Base-by-base conservation (phyloP, 2,113 vertebrate genomes). In the Proterorhinus semilunaris region DNA sequence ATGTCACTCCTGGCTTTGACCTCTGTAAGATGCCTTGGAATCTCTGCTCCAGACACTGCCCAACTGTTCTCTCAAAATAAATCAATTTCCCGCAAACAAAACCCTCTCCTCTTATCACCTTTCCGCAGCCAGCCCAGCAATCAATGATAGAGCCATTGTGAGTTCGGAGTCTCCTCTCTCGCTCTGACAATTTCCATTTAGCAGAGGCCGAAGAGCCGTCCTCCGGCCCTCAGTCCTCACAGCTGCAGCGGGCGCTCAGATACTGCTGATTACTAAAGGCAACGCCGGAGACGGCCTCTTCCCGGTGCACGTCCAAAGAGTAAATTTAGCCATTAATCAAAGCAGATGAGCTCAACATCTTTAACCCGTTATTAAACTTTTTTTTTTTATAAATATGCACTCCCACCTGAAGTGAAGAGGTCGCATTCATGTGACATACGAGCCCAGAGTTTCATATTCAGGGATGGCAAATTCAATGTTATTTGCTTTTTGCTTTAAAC, bases 11-110 rank as follows among this genome's bases (percentile, higher is more conserved):
- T 55, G 54, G 10, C 10, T 36, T 64, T 16, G 65, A 58, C 65
- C 21, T 59, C 54, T 6, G 52, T 21, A 27, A 66, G 61, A 72
- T 17, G 45, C 36, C 49, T 69, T 21, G 17, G n/a, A 61, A 44
- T 15, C 42, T 45, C 42, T 10, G 58, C 58, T 49, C 8, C 47
- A 74, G 58, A 68, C 65, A 4, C 57, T 58, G 66, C 65, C 58
- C 54, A 36, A 10, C 69, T 59, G 63, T 69, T 68, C 78, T 62
- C 67, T 79, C 67, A 49, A 76, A 86, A 69, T 83, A 83, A 88
- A 90, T 91, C 79, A 86, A 70, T 88, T 82, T 70, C 72, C 71
- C 50, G 36, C 73, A 83, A 85, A 86, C 82, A 88, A 88, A 88
- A 80, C 74, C 70, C 17, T 47, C 17, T 49, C 58, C 67, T 45